These are phyloP conservation scores for Bovichtus variegatus DNA, from an alignment of 2,797 vertebrate genomes.

Conservation along the genomic window DNA sequence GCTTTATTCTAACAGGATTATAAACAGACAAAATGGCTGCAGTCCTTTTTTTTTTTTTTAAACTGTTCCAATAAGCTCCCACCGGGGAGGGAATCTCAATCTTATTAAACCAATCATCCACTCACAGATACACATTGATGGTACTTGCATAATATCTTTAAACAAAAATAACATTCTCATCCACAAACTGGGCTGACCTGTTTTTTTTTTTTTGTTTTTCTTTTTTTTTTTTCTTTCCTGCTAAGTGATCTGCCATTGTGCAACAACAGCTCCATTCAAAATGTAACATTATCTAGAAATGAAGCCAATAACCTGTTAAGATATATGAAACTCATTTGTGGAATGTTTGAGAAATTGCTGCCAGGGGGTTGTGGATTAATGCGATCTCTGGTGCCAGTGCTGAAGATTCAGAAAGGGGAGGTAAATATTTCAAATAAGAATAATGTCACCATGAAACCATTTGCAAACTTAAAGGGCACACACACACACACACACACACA, in stretches of 20 bases:
- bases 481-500: not conserved
- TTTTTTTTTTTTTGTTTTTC: conserved; percentile 32
- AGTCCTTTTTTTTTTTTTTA: conserved; percentile 55
- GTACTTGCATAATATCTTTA: conserved; percentile 73
- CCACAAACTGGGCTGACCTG: conserved; percentile 27
- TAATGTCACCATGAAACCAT: conserved; percentile 77
- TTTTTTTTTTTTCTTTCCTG: conserved; percentile 27
- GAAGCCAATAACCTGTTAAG: conserved; percentile 76
- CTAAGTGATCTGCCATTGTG: conserved; percentile 69
- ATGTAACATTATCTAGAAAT: conserved; percentile 75
- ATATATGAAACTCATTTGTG: conserved; percentile 72
- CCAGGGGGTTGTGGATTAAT: conserved; percentile 68
- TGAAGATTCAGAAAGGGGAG: conserved; percentile 62
- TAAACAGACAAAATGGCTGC: conserved; percentile 62
- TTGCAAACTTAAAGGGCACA: conserved; percentile 75
- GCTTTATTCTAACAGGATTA: conserved; percentile 56
- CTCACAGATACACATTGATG: conserved; percentile 60
- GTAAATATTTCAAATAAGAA: conserved; percentile 77
- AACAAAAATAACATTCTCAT: conserved; percentile 63
- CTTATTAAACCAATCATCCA: conserved; percentile 69
- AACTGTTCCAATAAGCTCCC: conserved; percentile 62
- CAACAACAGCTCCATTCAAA: conserved; percentile 53
- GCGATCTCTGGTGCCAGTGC: conserved; percentile 59
- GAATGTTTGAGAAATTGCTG: conserved; percentile 79
- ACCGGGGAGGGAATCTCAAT: conserved; percentile 47